A percentile compares a stretch with the other conserved stretches of the same genome.
phyloP scores from a whole-genome alignment of 2,888 invertebrate genomes.

The Tenthredo scrophulariae region DNA sequence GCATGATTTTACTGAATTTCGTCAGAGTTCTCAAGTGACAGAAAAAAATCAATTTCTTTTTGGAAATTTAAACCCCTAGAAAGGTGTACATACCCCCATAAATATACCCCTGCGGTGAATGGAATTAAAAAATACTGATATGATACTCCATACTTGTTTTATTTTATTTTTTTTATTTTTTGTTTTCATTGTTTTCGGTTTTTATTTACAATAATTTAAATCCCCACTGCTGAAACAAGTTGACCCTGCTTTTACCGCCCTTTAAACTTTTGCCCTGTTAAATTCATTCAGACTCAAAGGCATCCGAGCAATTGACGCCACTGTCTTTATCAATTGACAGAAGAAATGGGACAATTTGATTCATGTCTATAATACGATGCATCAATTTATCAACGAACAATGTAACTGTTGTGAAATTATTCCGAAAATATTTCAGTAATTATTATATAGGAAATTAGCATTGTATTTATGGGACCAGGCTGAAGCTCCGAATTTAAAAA shows the following conservation, averaged over 20 bases:
- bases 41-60: too few species aligned
- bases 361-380: neutral
- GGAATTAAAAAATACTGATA: neutral
- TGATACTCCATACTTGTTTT: too few species aligned
- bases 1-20: too few species aligned
- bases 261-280: constrained; percentile 32
- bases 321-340: constrained; percentile 24
- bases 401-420: neutral
- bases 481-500: too few species aligned
- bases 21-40: too few species aligned
- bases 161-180: too few species aligned
- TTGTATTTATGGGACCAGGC: too few species aligned
- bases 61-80: too few species aligned
- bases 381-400: neutral
- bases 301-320: constrained; percentile 21
- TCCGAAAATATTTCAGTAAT: neutral
- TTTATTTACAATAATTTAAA: too few species aligned
- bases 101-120: neutral
- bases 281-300: constrained; percentile 40
- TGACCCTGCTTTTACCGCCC: neutral
- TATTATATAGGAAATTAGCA: too few species aligned
- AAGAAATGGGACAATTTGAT: constrained; percentile 14
- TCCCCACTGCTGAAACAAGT: neutral
- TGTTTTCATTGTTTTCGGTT: too few species aligned
- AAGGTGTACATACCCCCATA: too few species aligned